Evolutionary conservation across 2,113 vertebrate genomes (phyloP), one percentile per base, ranked within the genome.

Genomic region (Taxidea taxus): DNA sequence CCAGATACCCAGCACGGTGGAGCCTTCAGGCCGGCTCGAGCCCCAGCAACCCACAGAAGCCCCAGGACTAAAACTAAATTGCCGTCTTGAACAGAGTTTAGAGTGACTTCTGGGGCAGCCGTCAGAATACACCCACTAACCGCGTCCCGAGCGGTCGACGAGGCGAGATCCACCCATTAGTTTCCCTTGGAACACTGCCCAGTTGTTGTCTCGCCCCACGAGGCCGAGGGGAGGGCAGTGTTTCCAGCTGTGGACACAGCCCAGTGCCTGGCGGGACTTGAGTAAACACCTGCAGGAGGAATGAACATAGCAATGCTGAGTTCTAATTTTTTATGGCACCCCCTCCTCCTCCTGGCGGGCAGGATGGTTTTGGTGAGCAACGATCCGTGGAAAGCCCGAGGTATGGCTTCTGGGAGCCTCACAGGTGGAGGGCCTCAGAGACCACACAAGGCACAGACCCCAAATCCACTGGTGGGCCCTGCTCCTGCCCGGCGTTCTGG

Each of bases 101-200:
- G 21, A 20, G 2, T 16, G 20, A 7, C 21, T 20, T 12, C 15
- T 39, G 25, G 27, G 3, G 1, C 12, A 25, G 8, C 18, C 11
- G 4, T n/a, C 1, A 29, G 75, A 14, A 15, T 4, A 34, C 10
- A 51, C 0, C 9, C 11, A 25, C 31, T 4, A 2, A 34, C 2
- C 6, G 37, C 47, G 5, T 7, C 70, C 7, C 1, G 0, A 5
- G 83, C 11, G 18, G 44, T 6, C 15, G 7, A 0, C 2, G 49
- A 42, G 21, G 11, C 14, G 29, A 58, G 4, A 54, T 8, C n/a
- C 6, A 0, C 12, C 34, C 15, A 6, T 14, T 4, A 8, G 16
- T 0, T 1, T 6, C 31, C 44, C 60, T n/a, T 1, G 1, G 0
- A 0, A 7, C 27, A 6, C 8, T 2, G 0, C 42, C 10, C 31